Base-by-base conservation (phyloP, 2,797 vertebrate genomes). In the Moxostoma hubbsi region DNA sequence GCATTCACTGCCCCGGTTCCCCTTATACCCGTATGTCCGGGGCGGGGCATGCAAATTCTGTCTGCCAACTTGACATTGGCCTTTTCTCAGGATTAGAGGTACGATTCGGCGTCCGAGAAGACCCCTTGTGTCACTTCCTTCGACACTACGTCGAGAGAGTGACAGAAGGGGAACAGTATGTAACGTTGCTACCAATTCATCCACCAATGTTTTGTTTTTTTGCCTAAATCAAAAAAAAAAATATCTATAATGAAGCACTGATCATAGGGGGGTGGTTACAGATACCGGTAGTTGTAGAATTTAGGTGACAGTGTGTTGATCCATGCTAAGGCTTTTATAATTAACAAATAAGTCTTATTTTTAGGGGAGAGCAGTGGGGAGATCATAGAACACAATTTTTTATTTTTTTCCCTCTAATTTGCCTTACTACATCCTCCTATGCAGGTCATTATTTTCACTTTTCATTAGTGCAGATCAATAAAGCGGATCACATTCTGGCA, bases 401-500 rank as follows among this genome's bases (percentile, higher is more conserved):
- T 76, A 84, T 82, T 50, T 1, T 65, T 73, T 73, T 18, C 9
- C 0, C 1, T 0, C 0, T 47, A 77, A 15, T 63, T 46, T 65
- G n/a, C 43, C 43, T 1, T 11, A 80, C 87, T 75, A 86, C 87
- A 85, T 86, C 86, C 88, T 85, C 84, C 83, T 80, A 72, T 84
- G 86, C 87, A 89, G 90, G 94, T 93, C 91, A 86, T 90, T 90
- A 87, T 65, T 87, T 91, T 93, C 89, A 85, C 92, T 95, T 94
- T 93, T 95, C 93, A 93, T 90, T 88, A 89, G 90, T 57, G 81
- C 51, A 81, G 88, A 93, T 95, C 92, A 79, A 94, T 93, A 89
- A 82, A 84, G 82, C 65, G 87, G 89, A 82, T 80, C 86, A 85
- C 89, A 89, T 87, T 87, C 92, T 89, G 55, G 51, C 83, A 89